Conservation (phyloP, 2,797 vertebrate species). For the Acanthis flammea region DNA sequence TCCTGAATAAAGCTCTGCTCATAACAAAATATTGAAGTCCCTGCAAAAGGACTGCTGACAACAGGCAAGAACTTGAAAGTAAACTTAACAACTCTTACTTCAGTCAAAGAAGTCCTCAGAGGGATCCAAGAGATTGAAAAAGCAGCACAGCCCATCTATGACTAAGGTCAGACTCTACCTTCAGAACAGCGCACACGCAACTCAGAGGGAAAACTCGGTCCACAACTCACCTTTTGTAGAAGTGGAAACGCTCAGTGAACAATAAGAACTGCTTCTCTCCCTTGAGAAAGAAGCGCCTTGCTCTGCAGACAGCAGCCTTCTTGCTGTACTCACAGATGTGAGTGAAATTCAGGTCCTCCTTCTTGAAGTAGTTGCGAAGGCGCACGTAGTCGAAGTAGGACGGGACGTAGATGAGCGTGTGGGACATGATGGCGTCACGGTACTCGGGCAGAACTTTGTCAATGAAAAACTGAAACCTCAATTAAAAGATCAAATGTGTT, state of each 20-base stretch:
- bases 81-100: neutral
- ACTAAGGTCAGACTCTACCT: neutral
- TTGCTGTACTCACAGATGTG: slow-evolving; percentile 90
- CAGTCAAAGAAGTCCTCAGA: neutral
- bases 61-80: neutral
- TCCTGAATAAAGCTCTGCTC: neutral
- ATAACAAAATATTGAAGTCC: neutral
- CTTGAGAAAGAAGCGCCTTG: slow-evolving; percentile 86
- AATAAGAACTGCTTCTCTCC: slow-evolving; percentile 91
- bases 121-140: neutral
- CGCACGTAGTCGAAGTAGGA: slow-evolving; percentile 96
- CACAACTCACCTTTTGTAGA: slow-evolving; percentile 90
- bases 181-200: neutral
- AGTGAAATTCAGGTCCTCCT: slow-evolving; percentile 87
- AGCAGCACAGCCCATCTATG: neutral
- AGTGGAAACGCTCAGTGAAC: slow-evolving; percentile 96
- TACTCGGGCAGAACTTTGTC: slow-evolving; percentile 92
- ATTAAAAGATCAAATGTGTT: neutral
- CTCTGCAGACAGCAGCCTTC: slow-evolving; percentile 83
- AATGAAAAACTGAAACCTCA: slow-evolving; percentile 90
- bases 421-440: slow-evolving; percentile 93
- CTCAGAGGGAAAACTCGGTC: neutral
- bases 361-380: slow-evolving; percentile 92
- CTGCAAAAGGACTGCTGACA: neutral
- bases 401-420: slow-evolving; percentile 90